Evolutionary conservation across 2,113 vertebrate genomes (phyloP).

Genomic region (Etheostoma cragini): DNA sequence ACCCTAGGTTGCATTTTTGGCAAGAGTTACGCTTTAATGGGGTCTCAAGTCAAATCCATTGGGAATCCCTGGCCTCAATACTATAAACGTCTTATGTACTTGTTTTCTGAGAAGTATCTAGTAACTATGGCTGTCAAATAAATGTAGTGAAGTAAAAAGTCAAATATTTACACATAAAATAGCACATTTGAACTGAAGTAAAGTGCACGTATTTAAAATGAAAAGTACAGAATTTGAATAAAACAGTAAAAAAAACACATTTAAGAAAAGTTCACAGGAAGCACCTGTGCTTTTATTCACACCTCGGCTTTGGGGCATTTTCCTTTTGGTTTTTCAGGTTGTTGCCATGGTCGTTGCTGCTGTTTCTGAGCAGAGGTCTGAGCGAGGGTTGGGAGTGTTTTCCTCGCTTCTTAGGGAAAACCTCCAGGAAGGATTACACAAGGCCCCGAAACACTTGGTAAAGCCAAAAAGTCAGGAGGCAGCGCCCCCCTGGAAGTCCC

Average conservation of each 20-base stretch:
- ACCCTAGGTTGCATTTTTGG: too few relatives aligned
- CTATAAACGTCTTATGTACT: too few relatives aligned
- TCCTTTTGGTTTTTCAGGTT: constrained; percentile 10
- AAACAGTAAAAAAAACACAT: too few relatives aligned
- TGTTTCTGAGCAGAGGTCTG: constrained; percentile 31
- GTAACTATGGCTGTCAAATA: background rate
- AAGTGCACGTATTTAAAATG: too few relatives aligned
- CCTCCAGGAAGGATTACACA: constrained; percentile 61
- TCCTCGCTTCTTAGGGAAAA: constrained; percentile 72
- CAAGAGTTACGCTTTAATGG: background rate
- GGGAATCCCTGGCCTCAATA: too few relatives aligned
- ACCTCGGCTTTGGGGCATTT: constrained; percentile 4
- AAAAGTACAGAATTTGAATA: too few relatives aligned
- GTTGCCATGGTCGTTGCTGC: background rate
- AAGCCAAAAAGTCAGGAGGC: constrained; percentile 31
- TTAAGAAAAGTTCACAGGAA: constrained; percentile 26
- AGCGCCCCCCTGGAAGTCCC: constrained; percentile 47
- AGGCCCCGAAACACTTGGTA: constrained; percentile 24
- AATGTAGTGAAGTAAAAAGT: background rate
- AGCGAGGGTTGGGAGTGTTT: constrained; percentile 66
- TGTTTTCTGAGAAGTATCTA: background rate
- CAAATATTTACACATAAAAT: background rate
- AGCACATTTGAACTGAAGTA: too few relatives aligned
- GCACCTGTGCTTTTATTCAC: background rate
- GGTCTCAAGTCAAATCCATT: background rate